These are phyloP conservation scores for Pelosia muscerda DNA, from an alignment of 2,888 invertebrate species.

Conservation along the genomic window DNA sequence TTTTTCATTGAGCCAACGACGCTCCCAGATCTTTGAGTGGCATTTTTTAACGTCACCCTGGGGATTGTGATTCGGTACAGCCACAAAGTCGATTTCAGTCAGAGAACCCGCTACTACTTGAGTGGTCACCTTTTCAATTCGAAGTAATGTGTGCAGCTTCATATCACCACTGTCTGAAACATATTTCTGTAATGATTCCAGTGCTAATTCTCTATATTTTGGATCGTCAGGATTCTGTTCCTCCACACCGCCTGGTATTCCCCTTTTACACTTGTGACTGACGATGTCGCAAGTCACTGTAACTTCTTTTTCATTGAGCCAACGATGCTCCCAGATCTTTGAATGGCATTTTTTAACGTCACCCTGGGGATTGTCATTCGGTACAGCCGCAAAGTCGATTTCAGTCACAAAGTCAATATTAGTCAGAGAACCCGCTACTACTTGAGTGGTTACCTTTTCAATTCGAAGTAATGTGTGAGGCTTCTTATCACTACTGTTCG, in stretches of 20 bases:
- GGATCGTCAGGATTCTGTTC: conserved; percentile 34
- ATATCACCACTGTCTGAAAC: conserved; percentile 22
- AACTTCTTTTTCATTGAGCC: conserved; percentile 2
- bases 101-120: conserved; percentile 52
- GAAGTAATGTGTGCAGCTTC: conserved; percentile 26
- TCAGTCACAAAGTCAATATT: conserved; percentile 84
- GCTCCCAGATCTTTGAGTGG: conserved; percentile 40
- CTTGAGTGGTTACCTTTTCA: conserved; percentile 59
- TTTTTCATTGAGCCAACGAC: neutral
- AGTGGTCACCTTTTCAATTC: conserved; percentile 43
- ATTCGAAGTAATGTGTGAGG: neutral
- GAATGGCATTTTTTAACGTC: neutral
- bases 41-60: conserved; percentile 30
- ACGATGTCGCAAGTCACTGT: conserved; percentile 15
- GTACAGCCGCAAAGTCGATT: conserved; percentile 84
- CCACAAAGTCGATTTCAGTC: conserved; percentile 46
- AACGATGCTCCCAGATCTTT: neutral
- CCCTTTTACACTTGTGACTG: neutral
- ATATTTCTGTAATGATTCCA: conserved; percentile 54
- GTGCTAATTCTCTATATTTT: conserved; percentile 39
- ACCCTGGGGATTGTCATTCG: conserved; percentile 69
- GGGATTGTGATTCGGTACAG: conserved; percentile 17
- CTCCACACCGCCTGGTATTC: neutral
- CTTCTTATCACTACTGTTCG: conserved; percentile 48
- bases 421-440: conserved; percentile 81